Evolutionary conservation across 2,888 invertebrate genomes (phyloP).

Genomic region (Conops quadrifasciatus): DNA sequence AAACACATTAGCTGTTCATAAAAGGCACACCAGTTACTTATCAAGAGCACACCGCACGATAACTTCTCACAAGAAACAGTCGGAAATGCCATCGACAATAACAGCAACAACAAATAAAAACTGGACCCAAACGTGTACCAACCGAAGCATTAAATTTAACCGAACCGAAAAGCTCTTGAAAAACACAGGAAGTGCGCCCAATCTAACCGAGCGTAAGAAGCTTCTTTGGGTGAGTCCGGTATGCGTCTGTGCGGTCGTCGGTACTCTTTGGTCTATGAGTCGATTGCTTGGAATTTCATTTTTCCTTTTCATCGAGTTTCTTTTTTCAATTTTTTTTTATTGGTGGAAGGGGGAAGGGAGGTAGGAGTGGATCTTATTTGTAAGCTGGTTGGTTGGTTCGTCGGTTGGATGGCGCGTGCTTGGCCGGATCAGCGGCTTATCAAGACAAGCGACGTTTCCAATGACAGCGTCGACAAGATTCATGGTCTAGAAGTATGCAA

Average conservation of each 20-base stretch:
- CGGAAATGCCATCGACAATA: not conserved
- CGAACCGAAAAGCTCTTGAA: not conserved
- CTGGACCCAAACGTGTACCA: not conserved
- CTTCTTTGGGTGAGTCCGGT: slow-evolving; percentile 31
- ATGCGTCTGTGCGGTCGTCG: not conserved
- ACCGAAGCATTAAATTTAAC: not conserved
- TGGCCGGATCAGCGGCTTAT: slow-evolving; percentile 3
- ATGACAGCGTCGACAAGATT: slow-evolving; percentile 39
- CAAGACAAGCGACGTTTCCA: slow-evolving; percentile 31
- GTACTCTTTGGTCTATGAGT: not conserved
- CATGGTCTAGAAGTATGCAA: slow-evolving; percentile 35
- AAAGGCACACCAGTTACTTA: no score
- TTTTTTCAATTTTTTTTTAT: slow-evolving; percentile 10
- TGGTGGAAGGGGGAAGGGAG: slow-evolving; percentile 6
- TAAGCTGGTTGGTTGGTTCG: not conserved
- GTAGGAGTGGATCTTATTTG: not conserved
- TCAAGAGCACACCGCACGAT: no score
- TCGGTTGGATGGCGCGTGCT: not conserved
- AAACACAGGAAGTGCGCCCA: slow-evolving; percentile 11
- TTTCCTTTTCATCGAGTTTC: not conserved
- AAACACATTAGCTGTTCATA: no score
- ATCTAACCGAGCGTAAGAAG: slow-evolving; percentile 36
- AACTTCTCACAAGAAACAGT: not conserved
- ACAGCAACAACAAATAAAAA: not conserved
- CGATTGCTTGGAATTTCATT: not conserved